Base-by-base conservation (phyloP, 2,888 invertebrate genomes). In the Bombylius major region DNA sequence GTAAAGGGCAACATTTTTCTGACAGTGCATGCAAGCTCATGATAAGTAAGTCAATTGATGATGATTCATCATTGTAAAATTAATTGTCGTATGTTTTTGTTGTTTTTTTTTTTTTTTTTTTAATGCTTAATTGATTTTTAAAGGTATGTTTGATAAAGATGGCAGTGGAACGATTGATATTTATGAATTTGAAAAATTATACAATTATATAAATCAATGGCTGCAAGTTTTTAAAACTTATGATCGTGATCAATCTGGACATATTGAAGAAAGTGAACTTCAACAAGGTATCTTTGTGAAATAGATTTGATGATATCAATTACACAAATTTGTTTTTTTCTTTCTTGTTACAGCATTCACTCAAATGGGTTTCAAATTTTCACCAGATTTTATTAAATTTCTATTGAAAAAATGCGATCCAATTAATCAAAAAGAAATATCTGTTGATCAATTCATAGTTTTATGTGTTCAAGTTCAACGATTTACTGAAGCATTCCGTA, bases 121-220 rank as follows among this genome's bases (percentile, higher is more conserved):
- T 12, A 50, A 50, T 34, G 7, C 6, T 6, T 31, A 36, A 7
- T 34, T 36, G 5, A 39, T 46, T 52, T 56, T 74, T 71, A 50
- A 69, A 89, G 89, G 87, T 55, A 89, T 94, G 89, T 94, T 94
- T 72, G 92, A 93, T 69, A 82, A 82, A 64, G 89, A 91, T 66
- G 83, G 83, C 59, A 83, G 81, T 62, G 92, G 91, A n/a, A 85
- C 86, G 33, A 91, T 94, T 62, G 87, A 89, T 68, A 65, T 91
- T 4, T 79, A 80, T 61, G 92, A 92, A 71, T 94, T 94, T 69
- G 87, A 89, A 70, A 86, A 88, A 65, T 77, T 93, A 31, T 94
- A 87, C 73, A 84, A 82, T 56, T 94, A 93, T 67, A 83, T 94
- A 44, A 92, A 92, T 72, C 86, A 93, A 63, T 94, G 94, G 94